Base-by-base conservation (phyloP, 2,797 vertebrate genomes). In the Sebastes iracundus region DNA sequence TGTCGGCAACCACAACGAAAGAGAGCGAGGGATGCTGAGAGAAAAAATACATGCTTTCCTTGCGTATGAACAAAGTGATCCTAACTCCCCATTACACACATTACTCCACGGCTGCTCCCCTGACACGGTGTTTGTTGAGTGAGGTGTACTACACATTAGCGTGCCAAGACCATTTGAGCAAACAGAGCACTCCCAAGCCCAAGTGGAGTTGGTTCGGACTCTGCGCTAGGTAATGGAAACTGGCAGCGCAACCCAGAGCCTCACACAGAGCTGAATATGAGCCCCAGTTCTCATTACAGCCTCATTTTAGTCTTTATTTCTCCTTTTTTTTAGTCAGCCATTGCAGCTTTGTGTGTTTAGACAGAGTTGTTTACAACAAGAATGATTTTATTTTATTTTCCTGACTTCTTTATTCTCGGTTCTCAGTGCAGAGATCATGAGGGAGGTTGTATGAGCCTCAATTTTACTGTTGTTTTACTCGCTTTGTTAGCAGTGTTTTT, bases 161-260 rank as follows among this genome's bases (percentile, higher is more conserved):
- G 55, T 76, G 86, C 89, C 87, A 88, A 80, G 82, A 86, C 83
- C 80, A 67, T 85, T 88, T 80, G 86, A 85, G 79, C 78, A 81
- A 87, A 87, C 85, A 75, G 82, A 82, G 71, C 74, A 46, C 76
- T 84, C 73, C 20, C 20, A 14, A 81, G 74, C 79, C 79, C 83
- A 42, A 87, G 79, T 78, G 82, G 83, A 90, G 85, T 12, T 11
- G 70, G 87, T 82, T 79, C 11, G 64, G 88, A 86, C 86, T 90
- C 62, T 42, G 82, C 69, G 74, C 65, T 61, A 66, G 75, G 91
- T 92, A 90, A 93, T 92, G 92, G 90, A 92, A 93, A 90, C 88
- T 90, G 92, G 93, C 93, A 90, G 84, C 79, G 10, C 75, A 86
- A 89, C 80, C 81, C 79, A 61, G 52, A 84, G 80, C 75, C 87